A percentile compares a stretch with the other conserved stretches of the same genome.
Evolutionary conservation across 35 echinoderm and acorn worm species (phyloP).

Genomic region (Apostichopus parvimensis): DNA sequence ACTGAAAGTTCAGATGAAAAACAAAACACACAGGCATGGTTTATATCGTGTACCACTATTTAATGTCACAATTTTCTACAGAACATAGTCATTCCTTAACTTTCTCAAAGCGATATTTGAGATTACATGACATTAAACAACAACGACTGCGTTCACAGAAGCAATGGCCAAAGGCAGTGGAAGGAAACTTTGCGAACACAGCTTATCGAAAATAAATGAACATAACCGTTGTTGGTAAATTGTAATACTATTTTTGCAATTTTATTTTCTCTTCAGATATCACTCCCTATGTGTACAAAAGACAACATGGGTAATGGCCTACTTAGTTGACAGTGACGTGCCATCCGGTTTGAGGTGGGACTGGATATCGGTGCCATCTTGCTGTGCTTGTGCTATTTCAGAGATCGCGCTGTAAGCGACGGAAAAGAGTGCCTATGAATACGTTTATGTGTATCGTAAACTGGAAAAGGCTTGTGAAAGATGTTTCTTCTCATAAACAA

Average conservation of each 20-base stretch:
- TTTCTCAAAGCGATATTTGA: too few species aligned
- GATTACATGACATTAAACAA: too few species aligned
- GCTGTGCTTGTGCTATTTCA: slow-evolving; percentile 37
- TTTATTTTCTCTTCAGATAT: not conserved
- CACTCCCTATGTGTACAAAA: slow-evolving; percentile 23
- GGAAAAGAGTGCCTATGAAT: not conserved
- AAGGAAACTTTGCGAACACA: too few species aligned
- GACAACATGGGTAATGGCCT: slow-evolving; percentile 25
- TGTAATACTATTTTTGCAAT: not conserved
- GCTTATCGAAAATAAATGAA: too few species aligned
- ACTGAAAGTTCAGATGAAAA: too few species aligned
- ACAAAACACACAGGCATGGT: too few species aligned
- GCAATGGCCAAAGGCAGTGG: too few species aligned
- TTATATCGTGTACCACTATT: too few species aligned
- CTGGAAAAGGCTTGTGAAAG: not conserved
- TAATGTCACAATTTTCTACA: too few species aligned
- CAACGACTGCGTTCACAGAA: too few species aligned
- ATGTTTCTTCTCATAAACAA: not conserved
- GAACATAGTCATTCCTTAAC: too few species aligned
- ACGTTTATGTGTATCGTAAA: not conserved
- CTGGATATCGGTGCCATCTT: slow-evolving; percentile 25
- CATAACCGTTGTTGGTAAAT: too few species aligned
- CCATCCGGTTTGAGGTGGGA: slow-evolving; percentile 17
- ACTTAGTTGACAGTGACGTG: not conserved
- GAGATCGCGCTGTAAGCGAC: not conserved